Evolutionary conservation across 2,797 vertebrate species (phyloP), one percentile per base, ranked within the genome.

Genomic region (Chrysocyon brachyurus): DNA sequence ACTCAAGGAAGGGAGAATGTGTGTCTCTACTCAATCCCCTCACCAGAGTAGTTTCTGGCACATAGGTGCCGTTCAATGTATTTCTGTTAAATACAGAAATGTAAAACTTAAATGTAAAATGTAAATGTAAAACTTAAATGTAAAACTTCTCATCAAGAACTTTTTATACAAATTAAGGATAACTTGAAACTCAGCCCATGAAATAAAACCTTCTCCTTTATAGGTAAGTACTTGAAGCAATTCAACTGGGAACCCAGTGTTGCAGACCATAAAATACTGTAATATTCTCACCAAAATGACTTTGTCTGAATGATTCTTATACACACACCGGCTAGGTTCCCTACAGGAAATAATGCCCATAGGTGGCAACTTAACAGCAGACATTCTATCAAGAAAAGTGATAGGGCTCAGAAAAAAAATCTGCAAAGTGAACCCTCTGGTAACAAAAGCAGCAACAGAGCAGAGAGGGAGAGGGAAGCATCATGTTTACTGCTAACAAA

Each of bases 361-460:
- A 63, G 70, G 87, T 0, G 0, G 64, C 75, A 66, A 54, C n/a
- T 79, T 66, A 78, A 64, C 87, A 64, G 72, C 2, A 88, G 81
- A 89, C 6, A 54, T 59, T 93, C 96, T 87, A 96, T 66, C 96
- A 93, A 93, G 96, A 94, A 93, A 96, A 93, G 87, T 56, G 88
- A 98, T 83, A 97, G 95, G 54, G 81, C 72, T 86, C 89, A 49
- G 79, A 16, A 46, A 26, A 90, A 92, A 96, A 91, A 77, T 86
- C 91, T 92, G 97, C 97, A 92, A 97, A 97, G 90, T 91, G 97
- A 97, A 89, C 96, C 93, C 54, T 95, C 15, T 0, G 54, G 94
- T 94, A 97, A 97, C 93, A 97, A 97, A 97, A 95, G 94, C 95
- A 96, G 79, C 88, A 36, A 40, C 49, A 57, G 77, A 40, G 82